Evolutionary conservation across 1,140 invertebrate species (phyloP).

Genomic region (Leptinotarsa undecemlineata): DNA sequence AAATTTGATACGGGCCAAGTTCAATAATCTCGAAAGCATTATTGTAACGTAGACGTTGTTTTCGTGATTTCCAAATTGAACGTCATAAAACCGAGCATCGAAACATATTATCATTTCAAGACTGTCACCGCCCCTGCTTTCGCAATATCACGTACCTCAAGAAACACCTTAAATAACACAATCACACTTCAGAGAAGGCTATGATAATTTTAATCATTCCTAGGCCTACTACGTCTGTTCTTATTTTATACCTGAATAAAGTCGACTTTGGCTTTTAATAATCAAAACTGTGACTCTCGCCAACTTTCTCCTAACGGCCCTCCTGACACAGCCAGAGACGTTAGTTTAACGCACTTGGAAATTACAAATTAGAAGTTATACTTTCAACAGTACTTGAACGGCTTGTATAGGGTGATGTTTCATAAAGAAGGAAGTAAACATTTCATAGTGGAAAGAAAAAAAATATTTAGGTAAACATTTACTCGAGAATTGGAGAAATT

Average conservation of each 20-base stretch:
- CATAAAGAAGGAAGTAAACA: background rate
- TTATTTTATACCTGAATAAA: conserved; percentile 28
- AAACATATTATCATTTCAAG: background rate
- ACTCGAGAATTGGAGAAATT: no score
- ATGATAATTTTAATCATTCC: conserved; percentile 49
- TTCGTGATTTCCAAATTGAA: no score
- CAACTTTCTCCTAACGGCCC: conserved; percentile 47
- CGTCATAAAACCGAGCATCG: no score
- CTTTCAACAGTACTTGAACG: conserved; percentile 37
- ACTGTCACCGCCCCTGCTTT: background rate
- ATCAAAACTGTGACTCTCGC: conserved; percentile 48
- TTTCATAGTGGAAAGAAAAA: no score
- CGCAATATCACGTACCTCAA: conserved; percentile 19
- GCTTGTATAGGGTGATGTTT: conserved; percentile 16
- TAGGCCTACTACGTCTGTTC: conserved; percentile 26
- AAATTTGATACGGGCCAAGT: no score
- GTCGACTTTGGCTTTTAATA: conserved; percentile 42
- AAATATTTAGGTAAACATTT: no score
- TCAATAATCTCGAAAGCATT: no score
- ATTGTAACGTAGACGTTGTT: no score
- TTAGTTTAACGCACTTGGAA: conserved; percentile 48
- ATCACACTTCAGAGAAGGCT: conserved; percentile 42
- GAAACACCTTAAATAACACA: conserved; percentile 46
- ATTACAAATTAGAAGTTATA: conserved; percentile 50
- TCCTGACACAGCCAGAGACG: conserved; percentile 43